A percentile compares a stretch with the other conserved stretches of the same genome.
phyloP scores from a whole-genome alignment of 2,113 vertebrate genomes.

The Catharus minimus region DNA sequence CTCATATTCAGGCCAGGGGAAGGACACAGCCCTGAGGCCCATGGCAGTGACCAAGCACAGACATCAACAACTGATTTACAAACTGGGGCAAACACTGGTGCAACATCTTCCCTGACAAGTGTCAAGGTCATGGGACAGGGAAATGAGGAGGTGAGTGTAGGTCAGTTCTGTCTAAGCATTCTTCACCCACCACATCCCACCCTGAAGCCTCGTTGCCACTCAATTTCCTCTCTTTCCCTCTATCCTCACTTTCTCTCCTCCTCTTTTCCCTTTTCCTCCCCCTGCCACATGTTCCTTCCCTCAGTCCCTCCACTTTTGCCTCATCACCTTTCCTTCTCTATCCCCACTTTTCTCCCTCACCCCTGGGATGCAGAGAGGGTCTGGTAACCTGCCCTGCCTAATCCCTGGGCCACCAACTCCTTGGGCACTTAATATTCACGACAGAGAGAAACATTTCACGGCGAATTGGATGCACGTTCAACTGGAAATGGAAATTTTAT shows the following conservation, averaged over 20 bases:
- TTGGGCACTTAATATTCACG: conserved; percentile 78
- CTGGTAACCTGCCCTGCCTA: conserved; percentile 41
- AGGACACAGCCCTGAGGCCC: neutral
- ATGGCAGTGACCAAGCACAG: accelerated
- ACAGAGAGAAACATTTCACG: conserved; percentile 83
- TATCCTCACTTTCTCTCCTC: neutral
- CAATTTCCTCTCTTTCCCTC: neutral
- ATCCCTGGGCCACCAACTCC: conserved; percentile 57
- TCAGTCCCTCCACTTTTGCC: neutral
- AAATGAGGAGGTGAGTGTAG: accelerated
- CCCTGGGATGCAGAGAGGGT: neutral
- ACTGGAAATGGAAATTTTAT: conserved; percentile 85
- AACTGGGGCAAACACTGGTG: neutral
- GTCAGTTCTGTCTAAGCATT: neutral
- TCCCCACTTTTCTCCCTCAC: neutral
- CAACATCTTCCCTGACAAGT: neutral
- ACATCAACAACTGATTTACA: neutral
- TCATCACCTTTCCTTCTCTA: neutral
- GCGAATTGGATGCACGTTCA: conserved; percentile 81
- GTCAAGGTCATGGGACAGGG: neutral
- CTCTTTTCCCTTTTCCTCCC: neutral
- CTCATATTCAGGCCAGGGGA: neutral
- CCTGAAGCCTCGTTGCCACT: neutral
- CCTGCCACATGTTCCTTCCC: accelerated
- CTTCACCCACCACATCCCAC: accelerated